These are phyloP conservation scores for Corydoras sp. DNA, from an alignment of 2,113 vertebrate species.

Conservation along the genomic window DNA sequence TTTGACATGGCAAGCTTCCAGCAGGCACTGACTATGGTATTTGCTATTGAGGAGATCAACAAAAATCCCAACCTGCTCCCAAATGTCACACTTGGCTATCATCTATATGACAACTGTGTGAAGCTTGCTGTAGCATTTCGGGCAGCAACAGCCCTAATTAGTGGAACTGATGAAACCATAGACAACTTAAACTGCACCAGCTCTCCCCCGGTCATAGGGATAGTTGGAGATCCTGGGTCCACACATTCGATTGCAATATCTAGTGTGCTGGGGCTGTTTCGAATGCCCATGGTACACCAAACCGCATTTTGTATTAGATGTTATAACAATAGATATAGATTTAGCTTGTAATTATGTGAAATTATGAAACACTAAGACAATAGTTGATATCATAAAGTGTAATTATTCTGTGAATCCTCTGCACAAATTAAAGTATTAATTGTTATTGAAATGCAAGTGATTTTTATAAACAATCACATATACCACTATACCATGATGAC, in stretches of 20 bases:
- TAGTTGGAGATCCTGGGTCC: slow-evolving; percentile 57
- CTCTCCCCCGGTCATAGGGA: slow-evolving; percentile 50
- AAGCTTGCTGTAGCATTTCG: slow-evolving; percentile 50
- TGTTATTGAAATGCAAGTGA: too few species aligned
- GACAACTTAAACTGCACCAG: slow-evolving; percentile 43
- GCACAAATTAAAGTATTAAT: too few species aligned
- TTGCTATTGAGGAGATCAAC: slow-evolving; percentile 61
- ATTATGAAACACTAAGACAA: too few species aligned
- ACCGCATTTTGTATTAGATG: too few species aligned
- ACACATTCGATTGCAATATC: slow-evolving; percentile 57
- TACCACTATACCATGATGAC: too few species aligned
- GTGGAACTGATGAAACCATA: slow-evolving; percentile 40
- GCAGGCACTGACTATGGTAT: slow-evolving; percentile 56
- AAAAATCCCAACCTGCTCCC: slow-evolving; percentile 50
- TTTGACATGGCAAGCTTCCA: slow-evolving; percentile 53
- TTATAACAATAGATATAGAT: too few species aligned
- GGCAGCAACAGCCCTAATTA: slow-evolving; percentile 48
- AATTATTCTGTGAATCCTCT: too few species aligned
- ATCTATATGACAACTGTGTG: slow-evolving; percentile 57
- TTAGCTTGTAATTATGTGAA: too few species aligned
- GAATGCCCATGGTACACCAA: slow-evolving; percentile 53
- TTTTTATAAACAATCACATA: too few species aligned
- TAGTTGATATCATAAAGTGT: too few species aligned
- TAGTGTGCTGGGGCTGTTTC: slow-evolving; percentile 53
- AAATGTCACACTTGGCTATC: slow-evolving; percentile 57